Evolutionary conservation across 2,113 vertebrate species (phyloP).

Genomic region (Ardeotis arabs): DNA sequence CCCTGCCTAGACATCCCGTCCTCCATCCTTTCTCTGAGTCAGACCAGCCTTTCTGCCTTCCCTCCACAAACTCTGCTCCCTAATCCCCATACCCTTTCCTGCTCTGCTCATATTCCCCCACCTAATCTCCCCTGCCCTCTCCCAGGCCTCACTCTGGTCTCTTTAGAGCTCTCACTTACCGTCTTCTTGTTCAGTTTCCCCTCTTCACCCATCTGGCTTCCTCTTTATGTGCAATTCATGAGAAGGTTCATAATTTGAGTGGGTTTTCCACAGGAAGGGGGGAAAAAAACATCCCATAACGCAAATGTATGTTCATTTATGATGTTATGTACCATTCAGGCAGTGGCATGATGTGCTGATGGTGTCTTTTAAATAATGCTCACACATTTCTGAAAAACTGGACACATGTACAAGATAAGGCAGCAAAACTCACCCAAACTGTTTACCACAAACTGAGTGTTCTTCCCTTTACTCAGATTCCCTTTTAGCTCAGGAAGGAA

Average conservation of each 20-base stretch:
- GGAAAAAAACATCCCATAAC: background rate
- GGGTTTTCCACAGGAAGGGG: background rate
- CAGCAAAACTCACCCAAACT: background rate
- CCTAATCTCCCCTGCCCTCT: background rate
- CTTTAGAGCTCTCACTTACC: background rate
- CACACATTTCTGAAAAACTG: background rate
- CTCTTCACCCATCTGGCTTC: background rate
- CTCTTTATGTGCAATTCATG: background rate
- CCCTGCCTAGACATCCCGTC: background rate
- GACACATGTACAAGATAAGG: background rate
- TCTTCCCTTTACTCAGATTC: background rate
- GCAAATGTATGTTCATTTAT: background rate
- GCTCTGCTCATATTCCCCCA: background rate
- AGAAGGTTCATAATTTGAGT: background rate
- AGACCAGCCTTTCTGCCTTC: background rate
- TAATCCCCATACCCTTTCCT: background rate
- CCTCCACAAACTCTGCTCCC: background rate
- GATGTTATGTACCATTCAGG: background rate
- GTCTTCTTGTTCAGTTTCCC: background rate
- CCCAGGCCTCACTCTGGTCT: background rate
- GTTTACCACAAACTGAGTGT: background rate
- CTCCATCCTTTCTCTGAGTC: background rate
- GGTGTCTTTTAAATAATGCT: background rate
- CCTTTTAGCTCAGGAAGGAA: conserved; percentile 19
- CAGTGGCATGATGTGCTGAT: background rate